phyloP scores from a whole-genome alignment of 2,797 vertebrate species.

The Cercopithecus mitis region DNA sequence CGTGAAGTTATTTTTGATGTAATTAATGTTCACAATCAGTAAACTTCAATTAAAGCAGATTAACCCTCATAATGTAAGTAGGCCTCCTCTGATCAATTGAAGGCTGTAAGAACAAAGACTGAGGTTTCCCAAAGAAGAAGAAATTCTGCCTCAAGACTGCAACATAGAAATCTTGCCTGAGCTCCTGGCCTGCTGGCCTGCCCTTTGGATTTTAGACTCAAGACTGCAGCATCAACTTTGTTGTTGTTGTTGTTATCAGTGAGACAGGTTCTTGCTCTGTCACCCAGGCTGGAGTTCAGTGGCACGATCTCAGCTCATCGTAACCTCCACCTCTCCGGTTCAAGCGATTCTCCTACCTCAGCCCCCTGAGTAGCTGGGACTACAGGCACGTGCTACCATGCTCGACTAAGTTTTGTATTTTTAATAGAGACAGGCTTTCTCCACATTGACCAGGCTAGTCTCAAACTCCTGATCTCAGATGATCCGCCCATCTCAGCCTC shows the following conservation, averaged over 20 bases:
- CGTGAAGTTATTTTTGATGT: neutral
- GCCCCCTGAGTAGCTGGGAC: neutral
- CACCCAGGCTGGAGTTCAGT: neutral
- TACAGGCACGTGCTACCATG: neutral
- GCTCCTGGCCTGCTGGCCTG: neutral
- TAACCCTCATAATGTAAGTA: too few relatives aligned
- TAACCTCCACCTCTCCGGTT: neutral
- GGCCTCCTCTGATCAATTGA: neutral
- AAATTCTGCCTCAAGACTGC: neutral
- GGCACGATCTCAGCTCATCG: neutral
- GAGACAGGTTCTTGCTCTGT: neutral
- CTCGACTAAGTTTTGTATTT: neutral
- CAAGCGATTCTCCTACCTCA: neutral
- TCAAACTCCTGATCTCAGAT: neutral
- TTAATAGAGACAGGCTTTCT: neutral
- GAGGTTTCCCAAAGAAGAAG: neutral
- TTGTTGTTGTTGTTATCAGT: too few relatives aligned
- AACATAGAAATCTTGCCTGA: neutral
- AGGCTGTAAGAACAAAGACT: neutral
- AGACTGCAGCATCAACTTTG: neutral
- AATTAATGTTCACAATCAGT: neutral
- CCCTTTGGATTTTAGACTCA: neutral
- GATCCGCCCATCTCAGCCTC: rapidly evolving
- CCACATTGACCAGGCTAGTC: neutral
- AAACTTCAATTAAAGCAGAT: neutral